A percentile compares a stretch with the other conserved stretches of the same genome.
phyloP scores from a whole-genome alignment of 1,140 invertebrate genomes.

The Drosophila novamexicana region DNA sequence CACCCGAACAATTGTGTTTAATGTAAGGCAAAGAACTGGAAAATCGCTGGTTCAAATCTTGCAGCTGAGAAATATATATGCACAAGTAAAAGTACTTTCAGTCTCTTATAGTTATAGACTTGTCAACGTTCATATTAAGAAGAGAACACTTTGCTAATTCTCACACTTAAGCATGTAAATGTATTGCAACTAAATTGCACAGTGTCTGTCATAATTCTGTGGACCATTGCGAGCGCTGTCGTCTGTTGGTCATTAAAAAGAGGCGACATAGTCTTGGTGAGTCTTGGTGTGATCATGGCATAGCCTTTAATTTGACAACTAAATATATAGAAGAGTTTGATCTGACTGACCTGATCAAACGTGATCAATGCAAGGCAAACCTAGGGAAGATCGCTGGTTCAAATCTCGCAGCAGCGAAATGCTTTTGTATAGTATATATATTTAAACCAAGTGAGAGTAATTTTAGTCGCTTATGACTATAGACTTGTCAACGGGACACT shows the following conservation, averaged over 20 bases:
- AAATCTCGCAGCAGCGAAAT: too few species aligned
- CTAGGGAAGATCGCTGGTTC: too few species aligned
- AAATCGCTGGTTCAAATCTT: too few species aligned
- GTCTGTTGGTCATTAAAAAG: slow-evolving; percentile 40
- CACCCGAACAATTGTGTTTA: too few species aligned
- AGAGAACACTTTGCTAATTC: neutral
- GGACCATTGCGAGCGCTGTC: slow-evolving; percentile 12
- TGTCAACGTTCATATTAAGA: neutral
- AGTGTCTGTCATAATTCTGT: slow-evolving; percentile 44
- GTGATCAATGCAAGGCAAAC: too few species aligned
- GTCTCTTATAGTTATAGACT: neutral
- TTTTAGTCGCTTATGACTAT: neutral
- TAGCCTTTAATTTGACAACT: slow-evolving; percentile 66
- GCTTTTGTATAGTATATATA: too few species aligned
- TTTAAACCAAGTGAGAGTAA: too few species aligned
- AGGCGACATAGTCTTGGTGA: slow-evolving; percentile 22
- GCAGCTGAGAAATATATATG: too few species aligned
- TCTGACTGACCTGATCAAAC: too few species aligned
- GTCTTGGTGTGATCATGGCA: slow-evolving; percentile 36
- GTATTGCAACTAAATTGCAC: slow-evolving; percentile 44
- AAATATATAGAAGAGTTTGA: too few species aligned
- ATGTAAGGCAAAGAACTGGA: too few species aligned
- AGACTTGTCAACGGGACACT: neutral
- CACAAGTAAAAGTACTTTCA: too few species aligned
- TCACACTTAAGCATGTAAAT: slow-evolving; percentile 26